Percentiles rank a stretch among this genome's conserved stretches.
Conservation (phyloP, 2,888 invertebrate genomes). For the Lymantria monacha region DNA sequence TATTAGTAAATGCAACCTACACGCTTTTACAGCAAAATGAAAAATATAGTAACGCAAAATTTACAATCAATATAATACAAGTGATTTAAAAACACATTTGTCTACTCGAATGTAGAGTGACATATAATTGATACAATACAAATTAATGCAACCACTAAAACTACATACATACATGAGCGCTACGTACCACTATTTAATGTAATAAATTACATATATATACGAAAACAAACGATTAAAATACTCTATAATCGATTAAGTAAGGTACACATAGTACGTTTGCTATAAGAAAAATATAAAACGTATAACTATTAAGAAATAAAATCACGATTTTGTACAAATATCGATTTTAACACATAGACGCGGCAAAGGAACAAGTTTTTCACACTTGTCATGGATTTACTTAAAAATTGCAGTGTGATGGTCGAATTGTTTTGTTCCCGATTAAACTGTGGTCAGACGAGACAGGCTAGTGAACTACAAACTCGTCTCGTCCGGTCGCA, state of each 20-base stretch:
- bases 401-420: slow-evolving; percentile 69
- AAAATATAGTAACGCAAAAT: slow-evolving; percentile 53
- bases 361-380: slow-evolving; percentile 36
- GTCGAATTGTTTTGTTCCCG: slow-evolving; percentile 45
- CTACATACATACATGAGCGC: slow-evolving; percentile 37
- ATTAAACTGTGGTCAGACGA: neutral
- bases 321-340: slow-evolving; percentile 42
- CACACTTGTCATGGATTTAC: slow-evolving; percentile 74
- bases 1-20: slow-evolving; percentile 81
- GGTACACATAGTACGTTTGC: slow-evolving; percentile 32
- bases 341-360: slow-evolving; percentile 26
- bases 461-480: neutral
- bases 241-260: slow-evolving; percentile 33
- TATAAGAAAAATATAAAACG: slow-evolving; percentile 21
- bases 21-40: slow-evolving; percentile 56
- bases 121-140: slow-evolving; percentile 28
- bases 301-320: slow-evolving; percentile 29
- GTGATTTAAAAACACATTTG: slow-evolving; percentile 25
- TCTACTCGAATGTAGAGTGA: slow-evolving; percentile 24
- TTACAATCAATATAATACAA: slow-evolving; percentile 69
- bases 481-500: neutral
- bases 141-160: slow-evolving; percentile 27
- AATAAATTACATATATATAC: slow-evolving; percentile 42
- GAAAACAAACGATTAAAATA: slow-evolving; percentile 39
- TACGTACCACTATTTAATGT: slow-evolving; percentile 18